These are phyloP conservation scores for Stegana nigrithorax DNA, from an alignment of 2,888 invertebrate genomes.

Conservation along the genomic window DNA sequence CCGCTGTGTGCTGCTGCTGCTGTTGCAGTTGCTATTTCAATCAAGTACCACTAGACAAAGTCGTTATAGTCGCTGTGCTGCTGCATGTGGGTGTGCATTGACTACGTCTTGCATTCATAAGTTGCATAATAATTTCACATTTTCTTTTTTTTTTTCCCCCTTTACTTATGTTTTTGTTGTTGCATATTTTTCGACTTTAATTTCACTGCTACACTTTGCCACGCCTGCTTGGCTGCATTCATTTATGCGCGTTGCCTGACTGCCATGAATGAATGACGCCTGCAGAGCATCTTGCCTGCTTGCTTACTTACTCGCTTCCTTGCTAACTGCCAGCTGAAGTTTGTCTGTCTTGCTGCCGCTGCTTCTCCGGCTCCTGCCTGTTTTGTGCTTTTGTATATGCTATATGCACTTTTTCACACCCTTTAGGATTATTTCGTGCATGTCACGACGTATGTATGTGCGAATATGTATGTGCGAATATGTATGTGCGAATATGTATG, in stretches of 20 bases:
- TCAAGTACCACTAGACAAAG: too few relatives aligned
- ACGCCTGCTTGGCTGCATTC: neutral
- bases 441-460: too few relatives aligned
- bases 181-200: neutral
- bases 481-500: too few relatives aligned
- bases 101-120: neutral
- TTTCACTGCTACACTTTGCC: neutral
- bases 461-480: too few relatives aligned
- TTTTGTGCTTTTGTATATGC: neutral
- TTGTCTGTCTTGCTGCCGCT: neutral
- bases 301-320: neutral
- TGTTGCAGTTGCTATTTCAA: too few relatives aligned
- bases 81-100: neutral
- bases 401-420: slow-evolving; percentile 45
- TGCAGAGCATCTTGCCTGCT: too few relatives aligned
- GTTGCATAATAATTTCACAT: neutral
- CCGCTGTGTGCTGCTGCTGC: too few relatives aligned
- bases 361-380: neutral
- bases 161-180: neutral
- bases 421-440: slow-evolving; percentile 58
- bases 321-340: neutral
- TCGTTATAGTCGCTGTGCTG: too few relatives aligned
- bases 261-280: too few relatives aligned
- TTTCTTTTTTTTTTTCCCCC: neutral
- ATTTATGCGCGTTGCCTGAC: too few relatives aligned